Evolutionary conservation across 2,113 vertebrate species (phyloP).

Genomic region (Trinectes maculatus): DNA sequence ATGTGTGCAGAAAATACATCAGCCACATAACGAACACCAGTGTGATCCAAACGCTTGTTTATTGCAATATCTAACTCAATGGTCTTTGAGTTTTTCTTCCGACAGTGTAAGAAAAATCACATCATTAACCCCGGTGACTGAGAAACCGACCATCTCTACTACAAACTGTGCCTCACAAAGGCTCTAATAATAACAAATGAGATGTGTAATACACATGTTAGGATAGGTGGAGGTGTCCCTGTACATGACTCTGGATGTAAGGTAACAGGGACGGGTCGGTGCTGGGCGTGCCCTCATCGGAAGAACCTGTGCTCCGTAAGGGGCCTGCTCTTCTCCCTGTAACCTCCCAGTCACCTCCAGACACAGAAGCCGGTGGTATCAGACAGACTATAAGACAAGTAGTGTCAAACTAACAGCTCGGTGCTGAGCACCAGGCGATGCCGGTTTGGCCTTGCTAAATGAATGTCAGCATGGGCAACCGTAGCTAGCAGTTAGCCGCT

Average conservation of each 20-base stretch:
- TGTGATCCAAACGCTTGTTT: too few species aligned
- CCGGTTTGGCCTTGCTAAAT: slow-evolving; percentile 41
- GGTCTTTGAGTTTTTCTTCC: too few species aligned
- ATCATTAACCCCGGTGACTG: too few species aligned
- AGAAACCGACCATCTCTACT: too few species aligned
- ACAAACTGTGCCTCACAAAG: too few species aligned
- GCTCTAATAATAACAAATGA: too few species aligned
- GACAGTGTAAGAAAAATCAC: too few species aligned
- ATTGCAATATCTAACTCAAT: too few species aligned
- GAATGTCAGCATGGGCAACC: slow-evolving; percentile 51
- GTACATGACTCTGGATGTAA: background rate
- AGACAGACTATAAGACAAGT: background rate
- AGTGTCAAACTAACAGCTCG: background rate
- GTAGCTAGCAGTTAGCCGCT: slow-evolving; percentile 45
- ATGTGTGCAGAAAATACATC: too few species aligned
- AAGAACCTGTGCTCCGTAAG: background rate
- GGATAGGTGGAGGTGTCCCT: background rate
- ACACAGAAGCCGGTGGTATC: background rate
- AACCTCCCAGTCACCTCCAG: background rate
- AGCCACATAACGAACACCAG: too few species aligned
- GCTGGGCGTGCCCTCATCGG: slow-evolving; percentile 48
- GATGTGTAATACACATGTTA: background rate
- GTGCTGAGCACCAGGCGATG: slow-evolving; percentile 14
- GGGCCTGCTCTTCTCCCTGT: background rate
- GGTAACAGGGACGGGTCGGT: background rate